Percentiles rank a stretch among this genome's conserved stretches.
Conservation (phyloP, 1,140 invertebrate species). For the Condylostylus longicornis region DNA sequence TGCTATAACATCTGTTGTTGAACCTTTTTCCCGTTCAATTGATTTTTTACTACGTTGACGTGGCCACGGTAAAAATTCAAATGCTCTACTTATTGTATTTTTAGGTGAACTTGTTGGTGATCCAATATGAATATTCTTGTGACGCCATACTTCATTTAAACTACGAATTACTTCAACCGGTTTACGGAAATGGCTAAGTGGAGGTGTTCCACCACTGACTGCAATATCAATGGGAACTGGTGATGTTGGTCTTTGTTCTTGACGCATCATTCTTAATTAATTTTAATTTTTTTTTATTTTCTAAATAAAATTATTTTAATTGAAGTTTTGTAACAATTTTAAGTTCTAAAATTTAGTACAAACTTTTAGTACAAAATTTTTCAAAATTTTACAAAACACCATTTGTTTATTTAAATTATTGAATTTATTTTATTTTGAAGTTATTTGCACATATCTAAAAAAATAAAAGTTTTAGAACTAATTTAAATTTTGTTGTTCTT, state of each 20-base stretch:
- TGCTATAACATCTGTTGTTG: constrained; percentile 9
- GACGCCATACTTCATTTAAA: constrained; percentile 2
- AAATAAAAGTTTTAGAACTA: too few species aligned
- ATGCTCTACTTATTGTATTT: constrained; percentile 29
- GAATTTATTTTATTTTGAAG: too few species aligned
- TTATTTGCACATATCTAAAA: too few species aligned
- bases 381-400: too few species aligned
- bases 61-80: constrained; percentile 26
- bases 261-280: constrained; percentile 9
- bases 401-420: too few species aligned
- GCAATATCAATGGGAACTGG: background rate
- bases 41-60: constrained; percentile 1
- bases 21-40: constrained; percentile 13
- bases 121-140: background rate
- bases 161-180: background rate
- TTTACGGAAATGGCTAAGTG: background rate
- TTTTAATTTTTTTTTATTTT: too few species aligned
- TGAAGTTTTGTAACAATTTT: too few species aligned
- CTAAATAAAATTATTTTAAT: too few species aligned
- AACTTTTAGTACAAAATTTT: too few species aligned
- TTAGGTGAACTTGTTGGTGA: constrained; percentile 8
- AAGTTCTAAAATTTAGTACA: too few species aligned
- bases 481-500: too few species aligned
- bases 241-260: constrained; percentile 4
- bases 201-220: constrained; percentile 1